A percentile compares a stretch with the other conserved stretches of the same genome.
Conservation (phyloP, 2,113 vertebrate genomes). For the Azemiops feae region DNA sequence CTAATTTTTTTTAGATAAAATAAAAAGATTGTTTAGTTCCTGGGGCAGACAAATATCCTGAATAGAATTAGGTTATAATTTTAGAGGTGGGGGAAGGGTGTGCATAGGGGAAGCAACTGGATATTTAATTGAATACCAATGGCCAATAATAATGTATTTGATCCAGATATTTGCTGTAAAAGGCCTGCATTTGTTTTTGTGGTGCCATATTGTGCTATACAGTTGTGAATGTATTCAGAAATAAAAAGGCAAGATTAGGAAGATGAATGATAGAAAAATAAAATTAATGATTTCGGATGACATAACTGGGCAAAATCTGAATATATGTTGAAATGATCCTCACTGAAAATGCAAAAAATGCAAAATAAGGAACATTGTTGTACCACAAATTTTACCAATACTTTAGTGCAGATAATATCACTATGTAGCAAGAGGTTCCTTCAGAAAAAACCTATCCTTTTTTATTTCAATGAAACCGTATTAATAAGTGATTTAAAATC, state of each 20-base stretch:
- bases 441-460: neutral
- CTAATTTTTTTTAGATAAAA: no score
- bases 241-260: neutral
- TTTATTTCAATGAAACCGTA: neutral
- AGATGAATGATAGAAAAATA: no score
- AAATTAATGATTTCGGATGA: neutral
- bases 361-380: neutral
- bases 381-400: neutral
- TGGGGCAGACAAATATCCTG: neutral
- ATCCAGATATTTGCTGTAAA: neutral
- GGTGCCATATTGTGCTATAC: no score
- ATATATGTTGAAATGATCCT: neutral
- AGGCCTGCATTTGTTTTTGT: neutral
- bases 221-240: no score
- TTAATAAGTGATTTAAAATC: neutral
- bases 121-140: neutral
- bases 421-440: neutral
- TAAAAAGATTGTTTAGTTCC: neutral
- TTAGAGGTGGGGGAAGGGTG: neutral
- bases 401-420: neutral
- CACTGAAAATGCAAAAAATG: neutral
- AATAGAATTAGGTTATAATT: neutral
- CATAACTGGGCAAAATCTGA: neutral
- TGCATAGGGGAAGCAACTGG: neutral
- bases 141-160: neutral